Evolutionary conservation across 1,140 invertebrate species (phyloP).

Genomic region (Zophobas morio): DNA sequence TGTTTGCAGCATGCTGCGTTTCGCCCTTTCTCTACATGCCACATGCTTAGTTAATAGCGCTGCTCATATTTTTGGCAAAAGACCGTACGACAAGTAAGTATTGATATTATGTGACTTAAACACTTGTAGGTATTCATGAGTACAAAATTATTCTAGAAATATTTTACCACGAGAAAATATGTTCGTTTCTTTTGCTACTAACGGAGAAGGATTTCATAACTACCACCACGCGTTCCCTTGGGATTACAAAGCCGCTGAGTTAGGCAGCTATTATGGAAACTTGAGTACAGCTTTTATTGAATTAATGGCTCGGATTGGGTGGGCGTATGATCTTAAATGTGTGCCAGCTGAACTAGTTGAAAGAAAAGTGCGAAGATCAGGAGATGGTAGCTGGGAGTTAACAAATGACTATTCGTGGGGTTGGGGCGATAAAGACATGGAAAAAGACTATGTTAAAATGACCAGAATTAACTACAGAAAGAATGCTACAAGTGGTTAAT

Average conservation of each 20-base stretch:
- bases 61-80: constrained; percentile 56
- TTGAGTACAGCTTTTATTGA: constrained; percentile 87
- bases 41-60: constrained; percentile 73
- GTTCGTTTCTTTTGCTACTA: constrained; percentile 68
- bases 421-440: constrained; percentile 71
- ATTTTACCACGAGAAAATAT: constrained; percentile 26
- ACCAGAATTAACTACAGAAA: background rate
- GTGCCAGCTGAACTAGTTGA: constrained; percentile 77
- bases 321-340: constrained; percentile 81
- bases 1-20: constrained; percentile 73
- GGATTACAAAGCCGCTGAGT: constrained; percentile 78
- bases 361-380: constrained; percentile 75
- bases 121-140: no score
- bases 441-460: constrained; percentile 59
- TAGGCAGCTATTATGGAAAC: constrained; percentile 78
- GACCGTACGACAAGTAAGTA: constrained; percentile 80
- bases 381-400: constrained; percentile 71
- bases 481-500: background rate
- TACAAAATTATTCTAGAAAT: constrained; percentile 5
- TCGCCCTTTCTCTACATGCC: constrained; percentile 75
- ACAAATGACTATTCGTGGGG: constrained; percentile 66
- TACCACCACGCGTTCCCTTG: constrained; percentile 94
- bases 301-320: constrained; percentile 81
- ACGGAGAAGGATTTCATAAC: constrained; percentile 86
- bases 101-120: background rate